A percentile compares a stretch with the other conserved stretches of the same genome.
Conservation (phyloP, 2,113 vertebrate genomes). For the Microcebus lehilahytsara region DNA sequence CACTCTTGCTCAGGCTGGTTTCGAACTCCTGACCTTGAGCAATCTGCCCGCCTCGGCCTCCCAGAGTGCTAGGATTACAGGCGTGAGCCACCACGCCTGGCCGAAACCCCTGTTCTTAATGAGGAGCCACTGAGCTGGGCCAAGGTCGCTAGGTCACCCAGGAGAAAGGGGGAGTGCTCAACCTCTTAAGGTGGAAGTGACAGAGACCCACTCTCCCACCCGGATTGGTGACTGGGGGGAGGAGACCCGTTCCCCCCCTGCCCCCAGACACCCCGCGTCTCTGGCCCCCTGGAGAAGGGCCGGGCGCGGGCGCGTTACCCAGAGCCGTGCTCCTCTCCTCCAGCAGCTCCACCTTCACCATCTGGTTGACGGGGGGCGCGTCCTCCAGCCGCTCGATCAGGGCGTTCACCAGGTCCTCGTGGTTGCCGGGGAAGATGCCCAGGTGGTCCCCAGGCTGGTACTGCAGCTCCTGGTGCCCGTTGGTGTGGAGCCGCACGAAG, state of each 20-base stretch:
- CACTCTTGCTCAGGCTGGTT: no score
- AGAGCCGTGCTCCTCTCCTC: constrained; percentile 95
- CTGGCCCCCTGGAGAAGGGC: accelerated
- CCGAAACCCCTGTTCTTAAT: accelerated
- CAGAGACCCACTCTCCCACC: not conserved
- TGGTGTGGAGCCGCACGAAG: constrained; percentile 93
- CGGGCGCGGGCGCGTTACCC: constrained; percentile 81
- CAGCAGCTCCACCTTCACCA: constrained; percentile 96
- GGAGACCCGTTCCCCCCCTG: no score
- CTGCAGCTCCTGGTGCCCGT: constrained; percentile 89
- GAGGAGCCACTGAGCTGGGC: accelerated
- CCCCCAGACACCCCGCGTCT: accelerated
- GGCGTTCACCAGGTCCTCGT: constrained; percentile 92
- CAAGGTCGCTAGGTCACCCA: not conserved
- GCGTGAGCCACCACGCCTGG: no score
- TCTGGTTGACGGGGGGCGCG: constrained; percentile 93
- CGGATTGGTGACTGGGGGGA: not conserved
- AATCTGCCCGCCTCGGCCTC: no score
- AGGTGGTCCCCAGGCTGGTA: constrained; percentile 97
- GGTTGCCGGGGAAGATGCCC: constrained; percentile 95
- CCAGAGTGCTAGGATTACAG: no score
- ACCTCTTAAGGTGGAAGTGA: not conserved
- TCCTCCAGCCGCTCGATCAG: constrained; percentile 95
- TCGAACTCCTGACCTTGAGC: no score
- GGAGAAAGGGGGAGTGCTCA: not conserved